Evolutionary conservation across 2,113 vertebrate genomes (phyloP), one percentile per base, ranked within the genome.

Genomic region (Halichoerus grypus): DNA sequence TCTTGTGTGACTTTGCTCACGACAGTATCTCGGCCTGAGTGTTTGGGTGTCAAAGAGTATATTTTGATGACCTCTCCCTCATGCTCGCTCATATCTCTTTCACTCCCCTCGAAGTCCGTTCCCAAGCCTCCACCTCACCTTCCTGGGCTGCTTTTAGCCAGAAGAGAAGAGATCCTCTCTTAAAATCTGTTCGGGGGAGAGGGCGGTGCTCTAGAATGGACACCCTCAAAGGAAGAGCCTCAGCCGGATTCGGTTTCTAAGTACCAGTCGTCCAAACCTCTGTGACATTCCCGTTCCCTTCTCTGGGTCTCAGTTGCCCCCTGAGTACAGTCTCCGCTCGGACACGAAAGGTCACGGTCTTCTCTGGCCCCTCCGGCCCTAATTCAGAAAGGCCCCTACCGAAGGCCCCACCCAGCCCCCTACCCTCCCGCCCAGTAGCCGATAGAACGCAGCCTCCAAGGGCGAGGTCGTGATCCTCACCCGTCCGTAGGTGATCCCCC

Each of bases 401-500:
- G 3, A 49, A 4, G 1, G 8, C 42, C 46, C 46, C 88, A 65
- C 28, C 42, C 80, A 49, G 55, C 28, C 46, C 10, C 33, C 36
- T 3, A 18, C n/a, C 11, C n/a, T 57, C 67, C 39, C 4, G 18
- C 61, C 39, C 53, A 18, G 63, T 46, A 33, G 53, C 91, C 2
- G 0, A 86, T 36, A 67, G 26, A 36, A 46, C 31, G 72, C 3
- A 42, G 46, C 53, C 18, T 65, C 55, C 80, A 13, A 57, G 19
- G 13, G 14, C 9, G 59, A 77, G 63, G 16, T 13, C 9, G 22
- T 7, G 53, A 74, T 26, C 26, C 97, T 97, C 96, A 98, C 98
- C 91, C 0, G 59, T 81, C 33, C 14, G 69, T 7, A 33, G 31
- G 22, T 0, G 22, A 1, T 1, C 21, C 26, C 4, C 57, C 0